Evolutionary conservation across 2,797 vertebrate genomes (phyloP).

Genomic region (Xenentodon cancila): DNA sequence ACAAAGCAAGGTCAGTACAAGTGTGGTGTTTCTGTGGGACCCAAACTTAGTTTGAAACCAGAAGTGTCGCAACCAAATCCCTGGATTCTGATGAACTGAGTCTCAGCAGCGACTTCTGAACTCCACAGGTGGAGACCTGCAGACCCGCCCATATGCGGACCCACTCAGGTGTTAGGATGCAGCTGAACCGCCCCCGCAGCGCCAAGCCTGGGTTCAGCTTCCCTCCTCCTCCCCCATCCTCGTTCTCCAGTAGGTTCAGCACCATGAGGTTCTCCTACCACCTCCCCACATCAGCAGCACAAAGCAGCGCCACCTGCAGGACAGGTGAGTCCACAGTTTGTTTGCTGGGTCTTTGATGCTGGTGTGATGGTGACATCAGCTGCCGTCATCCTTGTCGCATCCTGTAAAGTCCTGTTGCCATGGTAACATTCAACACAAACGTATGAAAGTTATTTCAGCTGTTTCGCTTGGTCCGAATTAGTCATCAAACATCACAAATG

Average conservation of each 20-base stretch:
- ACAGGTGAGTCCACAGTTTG: slow-evolving; percentile 64
- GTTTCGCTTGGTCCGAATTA: no score
- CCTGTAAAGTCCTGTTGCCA: no score
- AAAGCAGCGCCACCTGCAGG: slow-evolving; percentile 53
- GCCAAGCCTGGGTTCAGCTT: slow-evolving; percentile 55
- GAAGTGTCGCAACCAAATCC: background rate
- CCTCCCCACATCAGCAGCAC: slow-evolving; percentile 54
- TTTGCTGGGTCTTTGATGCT: background rate
- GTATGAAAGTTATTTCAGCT: no score
- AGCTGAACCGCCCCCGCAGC: slow-evolving; percentile 74
- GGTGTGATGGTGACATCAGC: background rate
- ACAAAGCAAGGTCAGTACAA: background rate
- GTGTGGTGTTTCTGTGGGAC: background rate
- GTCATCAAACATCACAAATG: no score
- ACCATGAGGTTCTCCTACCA: slow-evolving; percentile 83
- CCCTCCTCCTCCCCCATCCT: slow-evolving; percentile 34
- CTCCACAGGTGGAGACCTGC: background rate
- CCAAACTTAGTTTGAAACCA: background rate
- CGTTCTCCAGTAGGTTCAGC: slow-evolving; percentile 80
- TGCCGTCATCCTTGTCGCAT: no score
- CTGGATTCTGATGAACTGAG: slow-evolving; percentile 1
- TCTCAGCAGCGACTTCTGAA: slow-evolving; percentile 13
- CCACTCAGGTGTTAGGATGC: slow-evolving; percentile 60
- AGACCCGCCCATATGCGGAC: background rate
- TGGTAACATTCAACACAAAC: no score